A percentile compares a stretch with the other conserved stretches of the same genome.
phyloP scores from a whole-genome alignment of 2,113 vertebrate species.

The Thomomys bottae region DNA sequence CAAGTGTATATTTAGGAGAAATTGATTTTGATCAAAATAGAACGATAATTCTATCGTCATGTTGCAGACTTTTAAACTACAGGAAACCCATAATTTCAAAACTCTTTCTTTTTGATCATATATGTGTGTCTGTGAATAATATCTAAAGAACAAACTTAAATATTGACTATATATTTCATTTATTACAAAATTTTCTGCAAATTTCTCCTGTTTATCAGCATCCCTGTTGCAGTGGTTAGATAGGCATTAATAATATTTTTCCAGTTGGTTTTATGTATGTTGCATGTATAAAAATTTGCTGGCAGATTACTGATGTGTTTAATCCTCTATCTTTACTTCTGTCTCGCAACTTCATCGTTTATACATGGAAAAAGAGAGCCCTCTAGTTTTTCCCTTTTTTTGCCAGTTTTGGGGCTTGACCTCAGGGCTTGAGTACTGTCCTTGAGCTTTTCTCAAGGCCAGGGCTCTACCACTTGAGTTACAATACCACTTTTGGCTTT shows the following conservation, averaged over 20 bases:
- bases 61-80: conserved; percentile 13
- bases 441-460: no score
- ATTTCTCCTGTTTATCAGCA: background rate
- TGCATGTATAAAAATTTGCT: background rate
- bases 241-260: background rate
- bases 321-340: background rate
- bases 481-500: no score
- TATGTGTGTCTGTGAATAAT: background rate
- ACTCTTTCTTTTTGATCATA: conserved; percentile 21
- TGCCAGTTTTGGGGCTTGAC: no score
- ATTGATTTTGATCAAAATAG: conserved; percentile 22
- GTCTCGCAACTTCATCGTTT: background rate
- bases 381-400: background rate
- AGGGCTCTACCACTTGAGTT: no score
- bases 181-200: background rate
- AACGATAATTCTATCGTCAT: background rate
- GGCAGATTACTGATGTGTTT: background rate
- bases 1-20: background rate
- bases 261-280: background rate
- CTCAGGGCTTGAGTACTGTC: no score
- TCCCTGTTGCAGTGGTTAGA: background rate
- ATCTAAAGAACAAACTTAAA: background rate
- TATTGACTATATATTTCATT: background rate
- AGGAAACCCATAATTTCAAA: background rate
- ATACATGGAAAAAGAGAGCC: accelerated